Evolutionary conservation across 2,888 invertebrate genomes (phyloP), one percentile per base, ranked within the genome.

Genomic region (Embidobia sp.): DNA sequence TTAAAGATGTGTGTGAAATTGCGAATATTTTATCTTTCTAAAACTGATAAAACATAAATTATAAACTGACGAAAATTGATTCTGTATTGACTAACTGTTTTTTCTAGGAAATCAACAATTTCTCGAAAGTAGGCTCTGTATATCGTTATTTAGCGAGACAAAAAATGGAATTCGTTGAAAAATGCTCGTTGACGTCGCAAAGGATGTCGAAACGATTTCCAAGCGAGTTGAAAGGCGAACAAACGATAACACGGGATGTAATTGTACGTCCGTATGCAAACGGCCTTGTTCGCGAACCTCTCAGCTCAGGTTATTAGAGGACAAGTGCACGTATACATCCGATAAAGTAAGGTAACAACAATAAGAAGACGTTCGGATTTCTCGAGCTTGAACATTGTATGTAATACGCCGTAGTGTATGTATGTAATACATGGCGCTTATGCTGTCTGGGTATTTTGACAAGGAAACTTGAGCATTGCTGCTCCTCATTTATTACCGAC

Each of bases 401-500:
- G 66, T 66, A 74, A 59, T 57, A 49, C 51, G 42, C 51, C 51
- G 40, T 67, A 22, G 55, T 40, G 22, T 6, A 59, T 35, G 44
- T 46, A 51, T 67, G 74, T 74, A 61, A 59, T 53, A 74, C 74
- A 67, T 22, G 74, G 61, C 59, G 51, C 66, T 74, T 61, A 67
- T 59, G 67, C 53, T 61, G 59, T 49, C 31, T 27, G 31, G 44
- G 67, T 67, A 74, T 67, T 74, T 74, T 74, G 74, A 74, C 74
- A 74, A 74, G 67, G 46, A 59, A 61, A 67, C 61, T 67, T 67
- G 67, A 75, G 75, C 67, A 75, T 61, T 67, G 48, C 61, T 55
- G 67, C 75, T 75, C 18, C 75, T 67, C 75, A 75, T 75, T 75
- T 75, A 75, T 75, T 75, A 75, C 75, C 15, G 69, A 75, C 75